Conservation (phyloP, 2,797 vertebrate genomes). For the Avahi laniger region DNA sequence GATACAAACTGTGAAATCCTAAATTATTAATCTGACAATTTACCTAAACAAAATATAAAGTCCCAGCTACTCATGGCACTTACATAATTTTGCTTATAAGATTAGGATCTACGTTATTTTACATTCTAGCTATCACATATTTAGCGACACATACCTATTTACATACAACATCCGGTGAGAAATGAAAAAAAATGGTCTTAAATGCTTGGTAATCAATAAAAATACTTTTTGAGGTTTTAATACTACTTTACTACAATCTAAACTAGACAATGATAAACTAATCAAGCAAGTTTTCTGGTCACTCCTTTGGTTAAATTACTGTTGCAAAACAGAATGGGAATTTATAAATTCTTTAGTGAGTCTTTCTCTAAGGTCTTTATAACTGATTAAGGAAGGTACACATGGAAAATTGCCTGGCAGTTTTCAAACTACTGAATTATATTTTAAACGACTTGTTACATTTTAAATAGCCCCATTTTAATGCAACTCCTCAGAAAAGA, state of each 20-base stretch:
- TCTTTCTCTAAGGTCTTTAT: slow-evolving; percentile 25
- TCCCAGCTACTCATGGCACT: neutral
- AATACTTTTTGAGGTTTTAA: slow-evolving; percentile 63
- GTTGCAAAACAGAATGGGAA: slow-evolving; percentile 36
- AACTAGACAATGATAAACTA: slow-evolving; percentile 27
- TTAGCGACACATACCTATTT: slow-evolving; percentile 61
- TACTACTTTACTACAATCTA: slow-evolving; percentile 36
- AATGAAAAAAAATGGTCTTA: slow-evolving; percentile 37
- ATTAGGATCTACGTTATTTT: slow-evolving; percentile 59
- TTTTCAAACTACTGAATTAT: slow-evolving; percentile 47
- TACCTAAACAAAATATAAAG: slow-evolving; percentile 44
- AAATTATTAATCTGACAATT: slow-evolving; percentile 33
- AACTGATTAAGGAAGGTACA: slow-evolving; percentile 5
- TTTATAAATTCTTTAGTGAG: slow-evolving; percentile 18
- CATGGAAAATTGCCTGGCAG: neutral
- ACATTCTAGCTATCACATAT: slow-evolving; percentile 28
- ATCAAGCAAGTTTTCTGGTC: neutral
- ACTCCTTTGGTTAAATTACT: slow-evolving; percentile 16
- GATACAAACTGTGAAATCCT: slow-evolving; percentile 18
- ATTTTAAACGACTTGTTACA: slow-evolving; percentile 20
- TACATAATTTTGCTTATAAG: slow-evolving; percentile 37
- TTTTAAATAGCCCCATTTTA: slow-evolving; percentile 39
- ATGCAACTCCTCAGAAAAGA: slow-evolving; percentile 12
- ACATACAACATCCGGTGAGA: slow-evolving; percentile 60
- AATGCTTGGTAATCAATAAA: slow-evolving; percentile 58